These are phyloP conservation scores for Omphaloscelis lunosa DNA, from an alignment of 2,888 invertebrate species.

Conservation along the genomic window DNA sequence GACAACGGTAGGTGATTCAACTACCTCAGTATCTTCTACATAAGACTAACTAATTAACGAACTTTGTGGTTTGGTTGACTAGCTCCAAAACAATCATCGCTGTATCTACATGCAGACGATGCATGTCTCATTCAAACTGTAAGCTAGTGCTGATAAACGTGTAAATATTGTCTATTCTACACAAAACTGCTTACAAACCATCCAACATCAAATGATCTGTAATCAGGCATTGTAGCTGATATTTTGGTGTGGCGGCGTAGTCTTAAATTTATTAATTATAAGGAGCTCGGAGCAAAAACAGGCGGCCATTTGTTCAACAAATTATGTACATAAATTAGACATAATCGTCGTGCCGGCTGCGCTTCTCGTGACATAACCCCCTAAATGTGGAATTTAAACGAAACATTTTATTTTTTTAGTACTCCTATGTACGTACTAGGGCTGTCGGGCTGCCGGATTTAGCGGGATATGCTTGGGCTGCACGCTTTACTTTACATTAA, in stretches of 20 bases:
- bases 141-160: neutral
- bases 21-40: too few species aligned
- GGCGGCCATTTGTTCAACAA: constrained; percentile 70
- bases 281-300: constrained; percentile 70
- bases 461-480: neutral
- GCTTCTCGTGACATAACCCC: constrained; percentile 63
- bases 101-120: neutral
- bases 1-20: neutral
- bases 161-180: neutral
- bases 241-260: constrained; percentile 47
- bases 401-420: constrained; percentile 61
- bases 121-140: neutral
- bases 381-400: constrained; percentile 65
- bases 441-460: constrained; percentile 17
- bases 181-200: constrained; percentile 4
- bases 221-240: constrained; percentile 53
- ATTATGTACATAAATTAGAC: constrained; percentile 79
- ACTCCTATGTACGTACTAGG: constrained; percentile 36
- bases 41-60: too few species aligned
- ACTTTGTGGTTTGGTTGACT: neutral
- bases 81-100: too few species aligned
- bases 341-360: constrained; percentile 72
- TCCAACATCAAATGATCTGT: constrained; percentile 24
- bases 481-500: constrained; percentile 8
- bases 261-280: constrained; percentile 71